These are phyloP conservation scores for Belonocnema kinseyi DNA, from an alignment of 1,140 invertebrate genomes.

Conservation along the genomic window DNA sequence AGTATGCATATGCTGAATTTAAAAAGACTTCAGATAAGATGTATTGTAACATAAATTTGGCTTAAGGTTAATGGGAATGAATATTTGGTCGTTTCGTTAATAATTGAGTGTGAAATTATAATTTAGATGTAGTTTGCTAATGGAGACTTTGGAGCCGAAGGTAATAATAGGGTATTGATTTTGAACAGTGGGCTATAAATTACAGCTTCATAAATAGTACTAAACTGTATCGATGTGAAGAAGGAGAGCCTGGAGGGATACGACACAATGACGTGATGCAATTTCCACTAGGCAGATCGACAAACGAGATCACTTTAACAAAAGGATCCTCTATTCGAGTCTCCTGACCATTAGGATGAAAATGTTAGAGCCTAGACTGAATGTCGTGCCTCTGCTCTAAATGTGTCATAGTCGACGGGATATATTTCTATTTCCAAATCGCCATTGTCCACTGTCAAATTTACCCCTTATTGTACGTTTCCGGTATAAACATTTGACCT, in stretches of 20 bases:
- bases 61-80: too few relatives aligned
- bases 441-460: background rate
- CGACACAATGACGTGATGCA: constrained; percentile 60
- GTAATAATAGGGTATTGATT: background rate
- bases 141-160: background rate
- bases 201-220: constrained; percentile 52
- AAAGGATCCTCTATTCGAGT: constrained; percentile 43
- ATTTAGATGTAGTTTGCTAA: constrained; percentile 1
- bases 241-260: constrained; percentile 46
- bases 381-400: constrained; percentile 6
- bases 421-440: background rate
- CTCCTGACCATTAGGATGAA: constrained; percentile 45
- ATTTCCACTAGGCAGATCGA: constrained; percentile 56
- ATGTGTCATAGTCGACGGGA: constrained; percentile 25
- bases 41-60: too few relatives aligned
- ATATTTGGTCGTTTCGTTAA: too few relatives aligned
- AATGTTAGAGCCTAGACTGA: constrained; percentile 38
- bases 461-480: constrained; percentile 1
- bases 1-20: too few relatives aligned
- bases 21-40: too few relatives aligned
- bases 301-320: constrained; percentile 56
- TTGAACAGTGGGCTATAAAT: constrained; percentile 43
- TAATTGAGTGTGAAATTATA: background rate
- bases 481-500: background rate
- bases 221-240: constrained; percentile 53